These are phyloP conservation scores for Baccha elongata DNA, from an alignment of 2,888 invertebrate species.

Conservation along the genomic window DNA sequence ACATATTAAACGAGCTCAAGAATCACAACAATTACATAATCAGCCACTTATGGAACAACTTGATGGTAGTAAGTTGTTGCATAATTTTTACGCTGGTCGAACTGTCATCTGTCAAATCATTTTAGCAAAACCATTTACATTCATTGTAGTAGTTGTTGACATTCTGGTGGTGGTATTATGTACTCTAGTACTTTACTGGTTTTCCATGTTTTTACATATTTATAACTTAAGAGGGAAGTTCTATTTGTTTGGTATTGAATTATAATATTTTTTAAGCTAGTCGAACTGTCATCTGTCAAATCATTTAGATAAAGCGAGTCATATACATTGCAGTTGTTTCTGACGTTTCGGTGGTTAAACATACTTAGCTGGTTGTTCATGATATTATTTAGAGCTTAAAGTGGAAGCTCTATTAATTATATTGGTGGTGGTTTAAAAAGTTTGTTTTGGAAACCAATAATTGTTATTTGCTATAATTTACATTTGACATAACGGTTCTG, in stretches of 20 bases:
- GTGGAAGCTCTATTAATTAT: too few relatives aligned
- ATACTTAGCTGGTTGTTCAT: too few relatives aligned
- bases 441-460: too few relatives aligned
- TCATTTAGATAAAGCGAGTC: conserved; percentile 13
- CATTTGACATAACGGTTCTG: too few relatives aligned
- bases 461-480: too few relatives aligned
- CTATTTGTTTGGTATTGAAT: too few relatives aligned
- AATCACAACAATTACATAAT: conserved; percentile 76
- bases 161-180: conserved; percentile 14
- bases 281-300: conserved; percentile 27
- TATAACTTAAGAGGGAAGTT: too few relatives aligned
- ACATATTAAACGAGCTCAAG: conserved; percentile 79
- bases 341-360: conserved; percentile 21
- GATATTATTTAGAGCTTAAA: too few relatives aligned
- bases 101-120: conserved; percentile 27
- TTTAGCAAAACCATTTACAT: conserved; percentile 17
- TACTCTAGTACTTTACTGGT: too few relatives aligned
- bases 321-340: conserved; percentile 37
- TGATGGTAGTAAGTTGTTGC: conserved; percentile 81
- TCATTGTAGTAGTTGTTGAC: conserved; percentile 42
- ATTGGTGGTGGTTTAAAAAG: too few relatives aligned
- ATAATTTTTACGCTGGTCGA: conserved; percentile 19
- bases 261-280: conserved; percentile 17
- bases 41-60: conserved; percentile 78
- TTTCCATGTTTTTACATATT: too few relatives aligned